A percentile compares a stretch with the other conserved stretches of the same genome.
Conservation (phyloP, 2,113 vertebrate genomes). For the Pan troglodytes region NHGRI_mPanTro3-v2.1_pri NC_072413.2:91751501-91752000, state of each 20-base stretch:
- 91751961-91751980: neutral
- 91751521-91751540: neutral
- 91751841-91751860: too few relatives aligned
- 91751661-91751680: neutral
- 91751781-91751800: neutral
- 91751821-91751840: neutral
- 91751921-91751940: neutral
- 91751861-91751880: neutral
- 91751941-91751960: neutral
- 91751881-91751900: neutral
- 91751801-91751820: neutral
- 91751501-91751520: neutral
- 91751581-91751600: neutral
- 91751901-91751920: neutral
- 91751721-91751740: fast-evolving
- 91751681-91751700: fast-evolving
- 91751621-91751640: neutral
- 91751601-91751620: fast-evolving
- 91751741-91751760: neutral
- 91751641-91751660: neutral
- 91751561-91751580: neutral
- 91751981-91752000: neutral
- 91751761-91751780: neutral
- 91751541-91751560: neutral
- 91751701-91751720: fast-evolving